Percentiles rank a stretch among this genome's conserved stretches.
Conservation (phyloP, 1,140 invertebrate genomes). For the Drosophila ambigua region DNA sequence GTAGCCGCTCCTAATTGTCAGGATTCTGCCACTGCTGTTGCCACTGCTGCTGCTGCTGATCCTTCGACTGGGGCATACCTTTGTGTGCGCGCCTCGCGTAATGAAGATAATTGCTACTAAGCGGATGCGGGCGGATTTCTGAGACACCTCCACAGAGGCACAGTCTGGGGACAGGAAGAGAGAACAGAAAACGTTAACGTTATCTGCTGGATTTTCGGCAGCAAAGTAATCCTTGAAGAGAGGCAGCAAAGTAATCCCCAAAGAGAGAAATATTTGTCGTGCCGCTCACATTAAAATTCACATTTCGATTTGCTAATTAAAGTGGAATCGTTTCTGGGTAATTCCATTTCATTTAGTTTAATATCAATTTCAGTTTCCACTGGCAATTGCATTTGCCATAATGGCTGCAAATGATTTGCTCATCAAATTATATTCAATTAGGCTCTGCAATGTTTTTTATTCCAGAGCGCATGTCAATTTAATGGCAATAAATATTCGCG, state of each 20-base stretch:
- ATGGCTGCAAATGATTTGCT: background rate
- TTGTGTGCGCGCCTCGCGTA: slow-evolving; percentile 63
- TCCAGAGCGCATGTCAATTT: no score
- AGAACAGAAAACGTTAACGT: no score
- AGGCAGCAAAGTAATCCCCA: background rate
- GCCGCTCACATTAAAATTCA: no score
- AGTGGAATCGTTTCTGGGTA: no score
- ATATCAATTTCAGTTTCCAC: background rate
- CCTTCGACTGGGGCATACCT: slow-evolving; percentile 57
- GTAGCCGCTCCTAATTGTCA: slow-evolving; percentile 57
- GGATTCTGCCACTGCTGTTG: slow-evolving; percentile 31
- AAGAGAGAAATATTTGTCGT: no score
- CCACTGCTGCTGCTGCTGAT: slow-evolving; percentile 36
- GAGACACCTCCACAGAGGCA: slow-evolving; percentile 37
- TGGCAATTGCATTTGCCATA: no score
- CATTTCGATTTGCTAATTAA: no score
- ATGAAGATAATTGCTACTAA: slow-evolving; percentile 82
- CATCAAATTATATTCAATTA: slow-evolving; percentile 11
- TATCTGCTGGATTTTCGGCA: slow-evolving; percentile 2
- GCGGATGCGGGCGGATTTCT: slow-evolving; percentile 74
- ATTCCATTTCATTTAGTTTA: slow-evolving; percentile 12
- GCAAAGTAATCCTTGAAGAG: background rate
- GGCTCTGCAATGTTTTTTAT: slow-evolving; percentile 3
- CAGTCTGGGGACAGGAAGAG: background rate
- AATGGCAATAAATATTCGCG: no score